Evolutionary conservation across 2,113 vertebrate species (phyloP).

Genomic region (Thinocorus orbignyianus): DNA sequence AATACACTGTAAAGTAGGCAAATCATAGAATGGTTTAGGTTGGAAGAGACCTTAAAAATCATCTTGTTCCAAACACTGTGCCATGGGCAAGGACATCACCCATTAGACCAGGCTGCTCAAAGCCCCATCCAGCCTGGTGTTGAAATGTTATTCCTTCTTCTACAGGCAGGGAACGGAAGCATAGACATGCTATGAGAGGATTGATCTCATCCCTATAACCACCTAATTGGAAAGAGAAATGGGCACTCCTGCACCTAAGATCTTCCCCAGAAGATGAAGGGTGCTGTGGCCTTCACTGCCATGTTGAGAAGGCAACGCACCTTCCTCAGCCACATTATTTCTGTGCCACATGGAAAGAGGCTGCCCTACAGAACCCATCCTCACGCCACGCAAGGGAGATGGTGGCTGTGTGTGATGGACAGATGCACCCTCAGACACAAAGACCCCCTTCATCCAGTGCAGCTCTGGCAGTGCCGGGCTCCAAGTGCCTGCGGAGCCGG

Average conservation of each 20-base stretch:
- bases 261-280: background rate
- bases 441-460: background rate
- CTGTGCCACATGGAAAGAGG: accelerated
- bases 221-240: accelerated
- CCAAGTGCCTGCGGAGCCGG: background rate
- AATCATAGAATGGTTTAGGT: background rate
- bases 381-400: accelerated
- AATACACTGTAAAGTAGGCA: accelerated
- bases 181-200: accelerated
- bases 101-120: no score
- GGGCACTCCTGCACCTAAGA: background rate
- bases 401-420: accelerated
- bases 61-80: no score
- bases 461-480: background rate
- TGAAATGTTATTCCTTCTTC: background rate
- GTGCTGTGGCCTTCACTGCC: background rate
- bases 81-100: no score
- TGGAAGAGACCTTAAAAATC: no score
- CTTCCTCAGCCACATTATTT: accelerated
- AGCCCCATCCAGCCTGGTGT: no score
- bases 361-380: background rate
- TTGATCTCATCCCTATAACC: background rate
- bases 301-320: accelerated
- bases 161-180: accelerated
- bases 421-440: constrained; percentile 1